Evolutionary conservation across 1,140 invertebrate species (phyloP), one percentile per base, ranked within the genome.

Genomic region (Helicoverpa zea): DNA sequence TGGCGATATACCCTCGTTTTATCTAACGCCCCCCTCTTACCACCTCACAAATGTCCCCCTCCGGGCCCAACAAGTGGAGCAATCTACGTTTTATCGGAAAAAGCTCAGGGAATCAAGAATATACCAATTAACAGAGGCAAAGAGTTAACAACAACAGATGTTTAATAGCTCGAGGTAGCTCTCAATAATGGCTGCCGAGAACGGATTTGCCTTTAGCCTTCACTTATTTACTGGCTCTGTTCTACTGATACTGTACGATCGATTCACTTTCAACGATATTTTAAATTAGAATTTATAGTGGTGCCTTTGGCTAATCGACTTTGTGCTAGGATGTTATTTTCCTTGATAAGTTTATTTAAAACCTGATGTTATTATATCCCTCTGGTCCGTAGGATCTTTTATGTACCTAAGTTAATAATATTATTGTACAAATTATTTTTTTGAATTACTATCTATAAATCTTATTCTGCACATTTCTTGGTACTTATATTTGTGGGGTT

Each of bases 1-100:
- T 93, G 93, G 89, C 90, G 91, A 92, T 92, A 88, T 91, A 90
- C 88, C 90, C 91, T 87, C 88, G 84, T 86, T 90, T 88, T 89
- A 90, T 90, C 88, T 89, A 87, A 84, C 80, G n/a, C 81, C 86
- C 84, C 86, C 84, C 43, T 66, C 81, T 76, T 72, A 58, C 82
- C 82, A 51, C 77, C 84, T 73, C 80, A 79, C 86, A 59, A 81
- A 72, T 58, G 82, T 83, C 83, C 76, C 85, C 85, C 84, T 56
- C 81, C 74, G 16, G 80, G 78, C 83, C 84, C 87, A 86, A 88
- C 90, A 91, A 89, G 90, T 90, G 84, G 88, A 90, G 87, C 90
- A 89, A 92, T 88, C 87, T 88, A 83, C 83, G 74, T 83, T 89
- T 89, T 90, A 90, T 93, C 88, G 89, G 89, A 91, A 93, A 91